Conservation (phyloP, 2,888 invertebrate genomes). For the Strigamia transsilvanica region DNA sequence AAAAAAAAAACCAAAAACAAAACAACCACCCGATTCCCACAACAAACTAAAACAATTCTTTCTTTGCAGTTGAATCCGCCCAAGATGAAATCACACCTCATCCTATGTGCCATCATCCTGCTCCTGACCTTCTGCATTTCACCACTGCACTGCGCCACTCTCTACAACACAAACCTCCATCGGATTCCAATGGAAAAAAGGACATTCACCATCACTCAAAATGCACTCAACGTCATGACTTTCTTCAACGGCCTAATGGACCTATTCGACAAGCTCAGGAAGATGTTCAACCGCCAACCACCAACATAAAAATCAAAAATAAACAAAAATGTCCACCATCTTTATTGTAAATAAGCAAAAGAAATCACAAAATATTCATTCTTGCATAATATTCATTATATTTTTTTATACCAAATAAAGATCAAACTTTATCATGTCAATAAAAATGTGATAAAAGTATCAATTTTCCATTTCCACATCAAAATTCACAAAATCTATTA, state of each 20-base stretch:
- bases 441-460: no score
- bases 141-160: background rate
- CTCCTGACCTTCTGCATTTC: background rate
- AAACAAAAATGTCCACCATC: no score
- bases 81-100: background rate
- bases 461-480: no score
- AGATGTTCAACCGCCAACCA: background rate
- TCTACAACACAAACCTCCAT: background rate
- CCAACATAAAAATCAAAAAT: background rate
- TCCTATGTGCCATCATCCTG: background rate
- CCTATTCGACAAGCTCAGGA: background rate
- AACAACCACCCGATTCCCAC: no score
- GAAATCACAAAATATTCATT: background rate
- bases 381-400: no score
- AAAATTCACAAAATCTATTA: no score
- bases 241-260: background rate
- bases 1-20: no score
- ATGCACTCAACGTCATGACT: background rate
- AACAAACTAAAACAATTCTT: no score
- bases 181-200: background rate
- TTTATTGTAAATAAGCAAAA: no score
- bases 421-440: no score
- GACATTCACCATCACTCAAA: conserved; percentile 9
- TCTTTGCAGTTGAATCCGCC: no score
- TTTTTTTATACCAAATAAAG: no score